Base-by-base conservation (phyloP, 2,113 vertebrate genomes). In the Seriola quinqueradiata region DNA sequence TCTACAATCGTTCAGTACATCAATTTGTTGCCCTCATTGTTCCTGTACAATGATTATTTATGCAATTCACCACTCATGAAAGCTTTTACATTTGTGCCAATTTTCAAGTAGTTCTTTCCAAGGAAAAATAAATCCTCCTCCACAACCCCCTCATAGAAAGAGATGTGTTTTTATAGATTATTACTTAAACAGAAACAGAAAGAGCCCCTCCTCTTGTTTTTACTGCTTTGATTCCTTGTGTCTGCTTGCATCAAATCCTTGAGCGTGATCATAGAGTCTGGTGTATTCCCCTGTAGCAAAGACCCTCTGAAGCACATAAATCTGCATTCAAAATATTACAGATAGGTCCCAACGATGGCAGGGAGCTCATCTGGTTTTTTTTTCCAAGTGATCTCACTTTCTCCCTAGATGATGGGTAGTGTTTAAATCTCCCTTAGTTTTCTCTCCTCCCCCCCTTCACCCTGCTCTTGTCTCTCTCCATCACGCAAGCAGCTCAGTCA, bases 401-500 rank as follows among this genome's bases (percentile, higher is more conserved):
- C 44, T 54, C 50, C 70, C 73, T 87, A 78, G 78, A 87, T 83
- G 70, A 64, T 80, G 38, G 78, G 58, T 46, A 75, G n/a, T 63
- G 66, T 84, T 91, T 84, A 70, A 89, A 84, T 89, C 82, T 80
- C 75, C 77, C 78, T 79, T 80, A 10, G 1, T 75, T 83, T 79
- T 48, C 60, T 36, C 65, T 5, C 25, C 6, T 11, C 7, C 21
- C 67, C 21, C n/a, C 21, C 25, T 46, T 69, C 70, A 67, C 65
- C 70, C 48, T 21, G 40, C 70, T 84, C 78, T 69, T 28, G 42
- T 59, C 81, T 75, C 70, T 75, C 74, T 83, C 88, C 79, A 80
- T 90, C 91, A 90, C 5, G n/a, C 70, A 70, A 44, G 54, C 63
- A 57, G 72, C 86, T 82, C 85, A 86, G 77, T 84, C 86, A 86